Conservation (phyloP, 2,797 vertebrate species). For the Typhlichthys eigenmanni region DNA sequence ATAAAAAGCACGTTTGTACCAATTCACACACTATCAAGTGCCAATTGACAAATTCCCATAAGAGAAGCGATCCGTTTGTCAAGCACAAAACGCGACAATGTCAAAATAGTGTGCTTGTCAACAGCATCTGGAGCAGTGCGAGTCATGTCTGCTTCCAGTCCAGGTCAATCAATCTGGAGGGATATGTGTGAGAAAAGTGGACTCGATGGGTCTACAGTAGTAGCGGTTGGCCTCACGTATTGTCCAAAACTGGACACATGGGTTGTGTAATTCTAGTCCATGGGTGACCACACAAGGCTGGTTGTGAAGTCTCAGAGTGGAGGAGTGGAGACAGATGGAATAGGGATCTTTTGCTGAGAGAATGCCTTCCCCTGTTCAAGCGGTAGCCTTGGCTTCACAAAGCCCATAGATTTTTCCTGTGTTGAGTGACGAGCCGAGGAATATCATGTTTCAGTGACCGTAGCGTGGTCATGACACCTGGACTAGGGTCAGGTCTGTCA, state of each 20-base stretch:
- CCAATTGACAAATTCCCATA: constrained; percentile 16
- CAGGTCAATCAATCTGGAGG: constrained; percentile 30
- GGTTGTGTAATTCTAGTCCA: constrained; percentile 73
- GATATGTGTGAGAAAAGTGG: constrained; percentile 58
- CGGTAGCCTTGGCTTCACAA: constrained; percentile 53
- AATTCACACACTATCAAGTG: constrained; percentile 28
- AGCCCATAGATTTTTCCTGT: constrained; percentile 78
- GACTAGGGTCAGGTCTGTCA: constrained; percentile 64
- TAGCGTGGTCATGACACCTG: constrained; percentile 73
- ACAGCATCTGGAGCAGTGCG: constrained; percentile 39
- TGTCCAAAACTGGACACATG: constrained; percentile 71
- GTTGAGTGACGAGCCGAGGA: constrained; percentile 64
- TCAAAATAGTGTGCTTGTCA: constrained; percentile 10
- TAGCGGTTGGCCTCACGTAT: constrained; percentile 50
- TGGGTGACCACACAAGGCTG: constrained; percentile 71
- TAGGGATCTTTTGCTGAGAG: constrained; percentile 62
- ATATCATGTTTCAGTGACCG: constrained; percentile 77
- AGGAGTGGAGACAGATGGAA: constrained; percentile 76
- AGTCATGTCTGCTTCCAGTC: not conserved
- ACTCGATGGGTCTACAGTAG: constrained; percentile 25
- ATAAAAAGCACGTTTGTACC: constrained; percentile 36
- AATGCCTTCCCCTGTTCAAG: constrained; percentile 72
- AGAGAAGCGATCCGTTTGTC: constrained; percentile 8
- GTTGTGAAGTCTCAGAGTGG: constrained; percentile 61
- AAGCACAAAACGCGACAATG: constrained; percentile 13